phyloP scores from a whole-genome alignment of 2,888 invertebrate genomes.

The Halictus quadricinctus region DNA sequence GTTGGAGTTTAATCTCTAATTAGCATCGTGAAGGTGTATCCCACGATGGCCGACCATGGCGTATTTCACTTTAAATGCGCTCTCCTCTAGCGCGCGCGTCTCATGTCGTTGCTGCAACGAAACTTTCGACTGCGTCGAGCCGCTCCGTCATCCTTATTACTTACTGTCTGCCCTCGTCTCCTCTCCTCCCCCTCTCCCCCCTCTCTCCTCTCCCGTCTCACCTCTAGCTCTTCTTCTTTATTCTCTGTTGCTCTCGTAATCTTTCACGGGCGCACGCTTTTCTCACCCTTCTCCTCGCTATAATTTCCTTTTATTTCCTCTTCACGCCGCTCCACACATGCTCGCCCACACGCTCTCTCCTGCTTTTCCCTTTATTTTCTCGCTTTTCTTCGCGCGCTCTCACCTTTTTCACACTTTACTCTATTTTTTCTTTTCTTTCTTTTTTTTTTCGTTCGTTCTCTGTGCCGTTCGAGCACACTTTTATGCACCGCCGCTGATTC shows the following conservation, averaged over 20 bases:
- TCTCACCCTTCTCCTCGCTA: not conserved
- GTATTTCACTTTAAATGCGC: conserved; percentile 40
- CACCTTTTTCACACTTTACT: conserved; percentile 17
- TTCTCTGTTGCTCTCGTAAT: not conserved
- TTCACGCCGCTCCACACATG: not conserved
- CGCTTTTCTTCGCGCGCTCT: conserved; percentile 11
- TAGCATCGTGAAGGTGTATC: conserved; percentile 58
- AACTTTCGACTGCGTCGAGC: conserved; percentile 11
- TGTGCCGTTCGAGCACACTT: conserved; percentile 19
- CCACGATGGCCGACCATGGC: conserved; percentile 33
- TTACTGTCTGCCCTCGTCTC: not conserved
- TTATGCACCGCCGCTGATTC: conserved; percentile 2
- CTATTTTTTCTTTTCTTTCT: not conserved
- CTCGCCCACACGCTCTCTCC: conserved; percentile 13
- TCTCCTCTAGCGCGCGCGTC: not conserved
- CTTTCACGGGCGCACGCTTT: not conserved
- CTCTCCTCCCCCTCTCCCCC: not conserved
- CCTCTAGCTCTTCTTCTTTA: not conserved
- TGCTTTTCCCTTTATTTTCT: not conserved
- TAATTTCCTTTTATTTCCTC: not conserved
- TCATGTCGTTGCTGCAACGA: not conserved
- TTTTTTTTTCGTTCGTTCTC: not conserved
- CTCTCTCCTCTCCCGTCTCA: not conserved
- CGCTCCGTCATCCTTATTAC: conserved; percentile 11
- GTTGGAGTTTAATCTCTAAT: conserved; percentile 65